Conservation (phyloP, 2,888 invertebrate genomes). For the Geotrupes spiniger region DNA sequence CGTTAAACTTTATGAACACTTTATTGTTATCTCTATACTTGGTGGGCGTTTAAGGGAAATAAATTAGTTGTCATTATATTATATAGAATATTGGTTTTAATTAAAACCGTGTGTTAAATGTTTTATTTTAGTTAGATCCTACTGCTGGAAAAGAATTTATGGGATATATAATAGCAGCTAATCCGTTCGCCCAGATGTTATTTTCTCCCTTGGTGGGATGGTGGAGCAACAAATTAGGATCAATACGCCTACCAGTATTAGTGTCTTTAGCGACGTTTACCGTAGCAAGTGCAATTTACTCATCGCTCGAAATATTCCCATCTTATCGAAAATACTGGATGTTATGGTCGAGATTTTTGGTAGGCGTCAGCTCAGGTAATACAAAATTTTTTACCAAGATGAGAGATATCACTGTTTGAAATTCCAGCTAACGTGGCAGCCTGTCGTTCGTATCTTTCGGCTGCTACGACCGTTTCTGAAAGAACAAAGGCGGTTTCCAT, state of each 20-base stretch:
- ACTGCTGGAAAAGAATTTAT: slow-evolving; percentile 77
- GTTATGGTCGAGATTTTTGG: slow-evolving; percentile 72
- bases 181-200: slow-evolving; percentile 83
- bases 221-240: slow-evolving; percentile 76
- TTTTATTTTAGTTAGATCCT: slow-evolving; percentile 67
- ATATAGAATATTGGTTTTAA: no score
- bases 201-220: slow-evolving; percentile 81
- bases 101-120: no score
- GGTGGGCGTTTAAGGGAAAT: no score
- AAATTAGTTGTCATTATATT: no score
- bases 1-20: no score
- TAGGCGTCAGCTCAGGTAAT: slow-evolving; percentile 79
- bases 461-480: slow-evolving; percentile 76
- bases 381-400: slow-evolving; percentile 8
- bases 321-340: slow-evolving; percentile 68
- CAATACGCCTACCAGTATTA: slow-evolving; percentile 70
- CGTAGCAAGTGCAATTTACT: slow-evolving; percentile 70
- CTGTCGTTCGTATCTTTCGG: slow-evolving; percentile 79
- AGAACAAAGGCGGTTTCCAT: slow-evolving; percentile 80
- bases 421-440: slow-evolving; percentile 76
- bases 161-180: slow-evolving; percentile 81
- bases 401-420: background rate
- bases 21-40: no score
- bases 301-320: slow-evolving; percentile 67
- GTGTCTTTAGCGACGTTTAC: slow-evolving; percentile 70